A percentile compares a stretch with the other conserved stretches of the same genome.
phyloP scores from a whole-genome alignment of 2,797 vertebrate genomes.

The Psittacula echo region DNA sequence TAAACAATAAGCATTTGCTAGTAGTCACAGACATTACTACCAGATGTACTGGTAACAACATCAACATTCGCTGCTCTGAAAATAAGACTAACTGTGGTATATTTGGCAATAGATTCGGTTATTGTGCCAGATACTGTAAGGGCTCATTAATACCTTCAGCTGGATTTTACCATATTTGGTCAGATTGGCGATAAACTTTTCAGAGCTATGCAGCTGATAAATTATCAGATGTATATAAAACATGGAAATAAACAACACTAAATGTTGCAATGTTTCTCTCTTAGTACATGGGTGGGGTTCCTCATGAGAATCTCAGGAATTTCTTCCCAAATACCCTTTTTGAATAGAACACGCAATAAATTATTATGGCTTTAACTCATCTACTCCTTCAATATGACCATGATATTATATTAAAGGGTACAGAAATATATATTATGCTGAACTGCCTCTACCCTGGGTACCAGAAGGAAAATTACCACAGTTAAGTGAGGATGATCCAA shows the following conservation, averaged over 20 bases:
- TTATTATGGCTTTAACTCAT: conserved; percentile 60
- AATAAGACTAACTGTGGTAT: neutral
- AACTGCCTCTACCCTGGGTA: conserved; percentile 48
- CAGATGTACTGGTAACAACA: neutral
- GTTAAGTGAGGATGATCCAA: conserved; percentile 33
- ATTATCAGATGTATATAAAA: neutral
- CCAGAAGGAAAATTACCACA: conserved; percentile 66
- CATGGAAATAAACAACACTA: neutral
- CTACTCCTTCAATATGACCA: conserved; percentile 32
- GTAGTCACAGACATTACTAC: neutral
- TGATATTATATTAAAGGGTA: conserved; percentile 65
- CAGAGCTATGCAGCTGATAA: neutral
- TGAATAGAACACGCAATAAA: conserved; percentile 38
- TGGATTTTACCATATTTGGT: neutral
- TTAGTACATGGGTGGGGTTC: neutral
- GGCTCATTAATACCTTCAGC: neutral
- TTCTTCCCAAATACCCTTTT: conserved; percentile 28
- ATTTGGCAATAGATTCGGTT: neutral
- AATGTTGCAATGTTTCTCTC: neutral
- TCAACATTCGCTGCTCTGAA: neutral
- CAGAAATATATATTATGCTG: conserved; percentile 62
- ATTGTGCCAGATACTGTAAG: neutral
- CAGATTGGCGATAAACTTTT: neutral
- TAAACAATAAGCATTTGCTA: neutral
- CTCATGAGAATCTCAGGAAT: neutral